Evolutionary conservation across 2,888 invertebrate genomes (phyloP), one percentile per base, ranked within the genome.

Genomic region (Lasioglossum vierecki): DNA sequence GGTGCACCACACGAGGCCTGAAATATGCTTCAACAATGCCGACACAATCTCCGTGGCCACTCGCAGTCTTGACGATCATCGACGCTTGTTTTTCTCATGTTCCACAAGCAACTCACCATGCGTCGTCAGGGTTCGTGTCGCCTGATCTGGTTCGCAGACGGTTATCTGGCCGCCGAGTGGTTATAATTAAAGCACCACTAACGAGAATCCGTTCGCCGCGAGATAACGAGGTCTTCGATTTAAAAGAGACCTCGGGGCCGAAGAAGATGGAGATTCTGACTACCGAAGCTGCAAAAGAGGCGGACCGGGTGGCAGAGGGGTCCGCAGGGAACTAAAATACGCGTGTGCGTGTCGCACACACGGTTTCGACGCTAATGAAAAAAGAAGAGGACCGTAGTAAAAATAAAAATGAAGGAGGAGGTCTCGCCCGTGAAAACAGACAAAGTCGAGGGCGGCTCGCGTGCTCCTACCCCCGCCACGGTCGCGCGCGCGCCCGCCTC

Each of bases 221-320:
- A 89, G 91, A 91, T 91, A 91, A 92, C 91, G 91, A 91, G 91
- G 88, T 68, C 82, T 91, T 91, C 89, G 90, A 91, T 91, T 91
- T 88, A 90, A 92, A 68, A 90, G 90, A 87, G 88, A 90, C 88
- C 88, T 76, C 83, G 85, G 83, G 86, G 86, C 49, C 60, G n/a
- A 86, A 79, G 82, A 79, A 60, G 76, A 74, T 74, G 77, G 66
- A 79, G 35, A 68, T 66, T 49, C 63, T 15, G 26, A n/a, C 66
- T 66, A 30, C 66, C 63, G 60, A 26, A 39, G 57, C 35, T 22
- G 39, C 53, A 4, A 30, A 9, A 44, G 46, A 22, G 5, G 3
- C 0, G 22, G 30, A 49, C 26, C 49, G 68, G 57, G 53, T 1
- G 1, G 26, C 5, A 4, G 26, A 30, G 30, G 3, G 66, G 26